phyloP scores from a whole-genome alignment of 2,797 vertebrate species.

The Chaenodraco wilsoni region DNA sequence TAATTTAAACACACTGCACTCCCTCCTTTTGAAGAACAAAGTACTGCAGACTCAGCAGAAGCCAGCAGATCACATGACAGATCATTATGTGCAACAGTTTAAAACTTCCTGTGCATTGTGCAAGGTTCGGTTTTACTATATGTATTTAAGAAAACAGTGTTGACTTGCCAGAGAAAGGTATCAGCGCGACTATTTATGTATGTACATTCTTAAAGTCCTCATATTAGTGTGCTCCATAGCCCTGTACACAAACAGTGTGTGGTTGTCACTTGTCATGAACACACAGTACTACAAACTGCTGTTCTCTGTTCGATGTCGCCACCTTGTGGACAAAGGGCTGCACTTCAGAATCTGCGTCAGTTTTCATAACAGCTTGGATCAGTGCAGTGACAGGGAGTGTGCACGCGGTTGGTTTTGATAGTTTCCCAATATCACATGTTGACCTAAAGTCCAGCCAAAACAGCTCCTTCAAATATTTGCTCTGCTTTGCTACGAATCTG shows the following conservation, averaged over 20 bases:
- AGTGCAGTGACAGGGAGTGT: accelerated
- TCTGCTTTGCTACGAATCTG: conserved; percentile 28
- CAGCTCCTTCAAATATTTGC: conserved; percentile 70
- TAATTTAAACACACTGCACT: conserved; percentile 38
- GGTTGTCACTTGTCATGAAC: not conserved
- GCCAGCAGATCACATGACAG: conserved; percentile 69
- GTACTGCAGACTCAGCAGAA: conserved; percentile 71
- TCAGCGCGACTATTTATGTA: not conserved
- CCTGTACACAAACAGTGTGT: not conserved
- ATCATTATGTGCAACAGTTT: conserved; percentile 51
- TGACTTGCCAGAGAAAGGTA: not conserved
- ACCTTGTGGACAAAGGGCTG: conserved; percentile 61
- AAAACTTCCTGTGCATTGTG: conserved; percentile 64
- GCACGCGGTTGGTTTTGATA: not conserved
- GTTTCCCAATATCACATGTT: conserved; percentile 5
- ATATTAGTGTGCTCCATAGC: not conserved
- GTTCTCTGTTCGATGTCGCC: conserved; percentile 50
- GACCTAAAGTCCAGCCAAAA: conserved; percentile 3
- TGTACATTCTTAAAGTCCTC: no score
- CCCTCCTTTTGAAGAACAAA: conserved; percentile 55
- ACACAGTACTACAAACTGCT: not conserved
- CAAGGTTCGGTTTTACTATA: conserved; percentile 31
- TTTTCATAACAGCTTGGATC: not conserved
- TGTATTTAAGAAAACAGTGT: not conserved
- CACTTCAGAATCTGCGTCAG: conserved; percentile 7